Evolutionary conservation across 2,797 vertebrate species (phyloP), one percentile per base, ranked within the genome.

Genomic region (Amblyraja radiata): DNA sequence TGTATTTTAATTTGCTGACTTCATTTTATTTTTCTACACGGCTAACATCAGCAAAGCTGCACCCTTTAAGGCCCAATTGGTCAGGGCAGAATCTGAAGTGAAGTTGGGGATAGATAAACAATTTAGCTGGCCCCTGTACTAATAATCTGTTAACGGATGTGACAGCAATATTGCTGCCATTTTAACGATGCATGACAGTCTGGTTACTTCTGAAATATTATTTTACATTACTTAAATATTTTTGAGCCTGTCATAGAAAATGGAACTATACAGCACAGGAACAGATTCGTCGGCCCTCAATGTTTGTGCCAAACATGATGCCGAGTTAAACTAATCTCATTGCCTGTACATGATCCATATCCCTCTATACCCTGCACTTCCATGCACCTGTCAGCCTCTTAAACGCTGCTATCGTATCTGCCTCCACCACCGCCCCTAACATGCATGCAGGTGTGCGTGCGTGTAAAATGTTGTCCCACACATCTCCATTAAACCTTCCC

Each of bases 1-100:
- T 88, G 14, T n/a, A 36, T 18, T 32, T 88, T 88, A 36, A 88
- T 36, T 88, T 88, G 84, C 84, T 88, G 61, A 88, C n/a, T 68
- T 88, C 68, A 65, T 65, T 88, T 88, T 88, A n/a, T 32, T 28
- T 61, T n/a, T 16, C 14, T 0, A 9, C 65, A n/a, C 61, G 36
- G 84, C 84, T 68, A 88, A 88, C 61, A 36, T 68, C n/a, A 88
- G 84, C 84, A 88, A 68, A 88, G 16, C n/a, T 9, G 61, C 16
- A 21, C 9, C 16, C 16, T 88, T 88, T 88, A 65, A 88, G 61
- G 9, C 54, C 58, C n/a, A 58, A 63, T 86, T 88, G 61, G 61
- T 36, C 16, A 16, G 61, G 16, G 13, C n/a, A 36, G n/a, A 88
- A 88, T 18, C n/a, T 63, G 83, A 68, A 88, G 61, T 68, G n/a